Base-by-base conservation (phyloP, 2,888 invertebrate genomes). In the Ischnus inquisitorius region DNA sequence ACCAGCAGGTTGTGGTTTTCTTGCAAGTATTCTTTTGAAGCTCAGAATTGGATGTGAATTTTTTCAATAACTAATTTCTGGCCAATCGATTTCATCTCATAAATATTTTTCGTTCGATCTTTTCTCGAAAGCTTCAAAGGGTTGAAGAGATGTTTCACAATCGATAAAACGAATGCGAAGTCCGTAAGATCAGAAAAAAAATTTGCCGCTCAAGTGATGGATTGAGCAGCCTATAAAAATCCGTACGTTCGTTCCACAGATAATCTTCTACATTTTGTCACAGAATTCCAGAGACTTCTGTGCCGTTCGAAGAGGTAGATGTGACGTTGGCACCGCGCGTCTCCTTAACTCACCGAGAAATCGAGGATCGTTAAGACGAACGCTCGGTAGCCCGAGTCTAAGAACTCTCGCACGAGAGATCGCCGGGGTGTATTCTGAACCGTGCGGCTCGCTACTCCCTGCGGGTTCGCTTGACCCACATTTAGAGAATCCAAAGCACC, bases 281-380 rank as follows among this genome's bases (percentile, higher is more conserved):
- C 8, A 16, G 19, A 34, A 25, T 60, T 51, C 22, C 19, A 28
- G 43, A 62, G 72, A 81, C 69, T 72, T 76, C 71, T 71, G 43
- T 72, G 22, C 34, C 28, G 72, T 71, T 72, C 51, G 39, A 54
- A 81, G 10, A 46, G 22, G 69, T 41, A 69, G 72, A 76, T 65
- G 71, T 82, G 76, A 62, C 76, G 75, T 64, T 51, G 34, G 34
- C 64, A 64, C 16, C 62, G 75, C 64, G 80, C 69, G 81, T 77
- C 60, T 77, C 82, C 88, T 88, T 88, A 90, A 90, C 89, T 89
- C 85, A 87, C 88, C 90, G 88, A 87, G 88, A 91, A 91, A 91
- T 91, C 90, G 87, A 86, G 86, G 88, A 91, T 90, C 88, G 89
- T 91, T 90, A 89, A 51, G 88, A 80, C 85, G 85, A 90, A 89